Base-by-base conservation (phyloP, 2,113 vertebrate species). In the Scortum barcoo region DNA sequence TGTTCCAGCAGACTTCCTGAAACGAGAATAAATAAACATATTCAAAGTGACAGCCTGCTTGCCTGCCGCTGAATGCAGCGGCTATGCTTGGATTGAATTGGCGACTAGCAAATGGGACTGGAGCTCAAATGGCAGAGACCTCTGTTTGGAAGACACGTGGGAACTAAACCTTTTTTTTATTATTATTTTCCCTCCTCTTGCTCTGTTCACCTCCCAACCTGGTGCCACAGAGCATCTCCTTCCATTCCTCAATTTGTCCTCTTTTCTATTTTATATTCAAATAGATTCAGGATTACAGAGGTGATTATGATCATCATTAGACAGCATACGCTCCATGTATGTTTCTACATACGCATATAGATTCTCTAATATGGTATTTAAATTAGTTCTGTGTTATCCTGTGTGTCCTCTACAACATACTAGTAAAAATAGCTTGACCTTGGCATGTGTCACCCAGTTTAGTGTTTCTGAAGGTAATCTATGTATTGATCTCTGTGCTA, bases 11-110 rank as follows among this genome's bases (percentile, higher is more conserved):
- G 72, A 86, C 81, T 72, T 84, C 84, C 83, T 51, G 48, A 73
- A 86, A 83, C 85, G 84, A 86, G 86, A 84, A 93, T 92, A 93
- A 91, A 95, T 93, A 94, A 93, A 93, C 91, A 92, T 76, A 92
- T 94, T 93, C 70, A 91, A 92, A 91, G 93, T 92, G 92, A 94
- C 94, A 95, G 69, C 89, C 79, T 87, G 88, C 82, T 90, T 68
- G 85, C 91, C 81, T 54, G 62, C 78, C 3, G 66, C 84, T 67
- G 80, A 92, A 83, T 76, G 84, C 63, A 57, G 40, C 30, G 38
- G 84, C 69, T 81, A 65, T 83, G 90, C 83, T 79, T 65, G 74
- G 74, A 90, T 92, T 93, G 86, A 93, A 93, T 86, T 68, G 78
- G 76, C 33, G 17, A 81, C 75, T 38, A 66, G 76, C 83, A 93